phyloP scores from a whole-genome alignment of 2,113 vertebrate species.

The Paradoxurus hermaphroditus region DNA sequence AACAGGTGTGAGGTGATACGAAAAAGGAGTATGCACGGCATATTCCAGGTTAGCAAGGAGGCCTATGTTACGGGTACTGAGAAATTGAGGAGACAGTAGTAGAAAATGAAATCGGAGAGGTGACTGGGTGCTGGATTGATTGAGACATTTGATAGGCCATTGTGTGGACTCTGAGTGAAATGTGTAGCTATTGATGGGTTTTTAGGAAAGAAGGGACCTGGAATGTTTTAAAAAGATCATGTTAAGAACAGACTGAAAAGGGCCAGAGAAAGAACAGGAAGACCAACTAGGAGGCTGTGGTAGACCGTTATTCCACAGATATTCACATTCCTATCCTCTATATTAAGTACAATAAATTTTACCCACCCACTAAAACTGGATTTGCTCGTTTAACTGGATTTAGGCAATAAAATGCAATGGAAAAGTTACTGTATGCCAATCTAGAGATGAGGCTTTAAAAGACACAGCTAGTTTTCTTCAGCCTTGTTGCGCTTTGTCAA shows the following conservation, averaged over 20 bases:
- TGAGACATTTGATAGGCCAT: not conserved
- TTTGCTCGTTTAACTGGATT: not conserved
- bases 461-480: not conserved
- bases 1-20: not conserved
- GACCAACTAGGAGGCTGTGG: not conserved
- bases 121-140: not conserved
- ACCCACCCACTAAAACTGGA: not conserved
- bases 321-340: not conserved
- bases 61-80: not conserved
- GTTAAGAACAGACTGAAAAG: not conserved
- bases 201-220: not conserved
- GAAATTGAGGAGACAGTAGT: not conserved
- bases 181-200: not conserved
- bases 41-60: not conserved
- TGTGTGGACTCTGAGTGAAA: not conserved
- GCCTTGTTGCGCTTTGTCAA: not conserved
- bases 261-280: not conserved
- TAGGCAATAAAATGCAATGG: not conserved
- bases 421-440: not conserved
- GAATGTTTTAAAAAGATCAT: not conserved
- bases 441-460: not conserved
- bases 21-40: not conserved
- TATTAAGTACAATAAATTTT: not conserved
- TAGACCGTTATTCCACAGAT: not conserved
- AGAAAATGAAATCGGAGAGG: not conserved